Evolutionary conservation across 2,797 vertebrate species (phyloP).

Genomic region (Aphelocoma californica): DNA sequence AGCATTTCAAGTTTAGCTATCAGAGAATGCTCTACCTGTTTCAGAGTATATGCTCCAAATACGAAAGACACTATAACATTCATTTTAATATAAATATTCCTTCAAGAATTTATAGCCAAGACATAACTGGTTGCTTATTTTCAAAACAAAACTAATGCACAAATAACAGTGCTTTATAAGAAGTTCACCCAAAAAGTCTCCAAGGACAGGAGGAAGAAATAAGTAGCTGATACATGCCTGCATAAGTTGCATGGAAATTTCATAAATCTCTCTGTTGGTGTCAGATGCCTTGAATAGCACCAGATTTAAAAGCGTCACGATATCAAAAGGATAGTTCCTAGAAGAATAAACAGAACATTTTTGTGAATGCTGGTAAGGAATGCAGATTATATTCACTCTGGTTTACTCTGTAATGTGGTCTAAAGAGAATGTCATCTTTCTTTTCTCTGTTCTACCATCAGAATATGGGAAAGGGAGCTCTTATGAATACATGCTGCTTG

Average conservation of each 20-base stretch:
- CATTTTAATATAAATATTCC: neutral
- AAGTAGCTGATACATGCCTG: conserved; percentile 82
- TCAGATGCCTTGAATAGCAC: conserved; percentile 98
- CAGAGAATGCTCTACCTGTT: neutral
- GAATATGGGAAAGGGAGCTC: neutral
- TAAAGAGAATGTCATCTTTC: conserved; percentile 6
- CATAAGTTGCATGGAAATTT: conserved; percentile 99
- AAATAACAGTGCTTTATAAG: neutral
- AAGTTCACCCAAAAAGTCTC: neutral
- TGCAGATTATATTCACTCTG: neutral
- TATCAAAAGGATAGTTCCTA: conserved; percentile 98
- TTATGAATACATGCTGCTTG: neutral
- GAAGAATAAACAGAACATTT: conserved; percentile 58
- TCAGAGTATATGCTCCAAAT: neutral
- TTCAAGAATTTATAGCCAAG: neutral
- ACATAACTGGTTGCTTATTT: neutral
- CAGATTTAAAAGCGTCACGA: conserved; percentile 94
- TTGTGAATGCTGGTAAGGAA: conserved; percentile 26
- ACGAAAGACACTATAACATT: neutral
- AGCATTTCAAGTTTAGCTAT: neutral
- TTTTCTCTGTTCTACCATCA: neutral
- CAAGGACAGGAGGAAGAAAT: neutral
- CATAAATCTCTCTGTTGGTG: conserved; percentile 97
- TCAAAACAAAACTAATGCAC: neutral
- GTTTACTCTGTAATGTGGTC: neutral